These are phyloP conservation scores for Muscicapa striata DNA, from an alignment of 2,797 vertebrate genomes.

Conservation along the genomic window DNA sequence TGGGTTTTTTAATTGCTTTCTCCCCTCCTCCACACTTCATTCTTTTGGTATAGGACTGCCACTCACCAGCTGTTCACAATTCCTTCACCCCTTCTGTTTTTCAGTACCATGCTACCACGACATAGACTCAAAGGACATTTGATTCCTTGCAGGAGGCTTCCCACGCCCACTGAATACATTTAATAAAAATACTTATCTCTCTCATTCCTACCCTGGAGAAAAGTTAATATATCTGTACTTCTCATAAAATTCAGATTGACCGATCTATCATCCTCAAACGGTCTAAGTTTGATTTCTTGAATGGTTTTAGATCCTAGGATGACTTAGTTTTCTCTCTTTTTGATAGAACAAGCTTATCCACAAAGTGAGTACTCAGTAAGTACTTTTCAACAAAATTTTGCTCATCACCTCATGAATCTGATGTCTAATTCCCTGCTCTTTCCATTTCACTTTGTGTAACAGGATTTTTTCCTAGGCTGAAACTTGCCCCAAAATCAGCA, in stretches of 20 bases:
- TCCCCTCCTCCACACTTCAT: neutral
- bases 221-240: slow-evolving; percentile 19
- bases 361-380: neutral
- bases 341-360: neutral
- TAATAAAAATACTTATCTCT: neutral
- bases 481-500: neutral
- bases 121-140: slow-evolving; percentile 31
- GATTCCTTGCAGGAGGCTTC: slow-evolving; percentile 34
- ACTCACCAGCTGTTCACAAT: slow-evolving; percentile 69
- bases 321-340: neutral
- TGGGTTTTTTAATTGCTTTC: neutral
- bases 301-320: slow-evolving; percentile 10
- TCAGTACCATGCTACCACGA: neutral
- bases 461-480: neutral
- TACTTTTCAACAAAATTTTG: neutral
- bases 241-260: neutral
- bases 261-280: neutral
- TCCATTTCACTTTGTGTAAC: neutral
- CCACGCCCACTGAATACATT: neutral
- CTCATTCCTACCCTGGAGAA: slow-evolving; percentile 10
- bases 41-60: slow-evolving; percentile 46
- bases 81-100: slow-evolving; percentile 54
- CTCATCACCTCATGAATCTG: slow-evolving; percentile 7
- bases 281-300: slow-evolving; percentile 21
- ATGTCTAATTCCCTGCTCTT: neutral